Conservation (phyloP, 2,113 vertebrate species). For the Trematocara nigrifrons region DNA sequence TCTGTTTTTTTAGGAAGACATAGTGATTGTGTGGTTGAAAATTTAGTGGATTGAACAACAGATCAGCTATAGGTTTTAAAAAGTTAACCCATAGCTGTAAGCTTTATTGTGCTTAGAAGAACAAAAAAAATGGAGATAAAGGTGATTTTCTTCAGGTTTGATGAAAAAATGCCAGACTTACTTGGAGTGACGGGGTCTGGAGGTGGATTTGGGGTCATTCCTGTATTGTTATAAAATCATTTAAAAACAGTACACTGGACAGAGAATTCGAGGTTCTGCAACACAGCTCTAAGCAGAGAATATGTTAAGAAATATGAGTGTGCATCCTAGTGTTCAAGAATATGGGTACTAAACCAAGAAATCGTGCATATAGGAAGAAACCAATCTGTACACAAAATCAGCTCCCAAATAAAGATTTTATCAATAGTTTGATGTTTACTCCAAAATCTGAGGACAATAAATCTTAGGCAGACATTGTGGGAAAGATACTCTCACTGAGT, state of each 20-base stretch:
- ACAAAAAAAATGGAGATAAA: not conserved
- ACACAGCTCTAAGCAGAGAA: not conserved
- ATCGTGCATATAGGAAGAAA: not conserved
- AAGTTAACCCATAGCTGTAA: not conserved
- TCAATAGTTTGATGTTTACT: not conserved
- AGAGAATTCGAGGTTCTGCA: not conserved
- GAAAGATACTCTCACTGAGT: not conserved
- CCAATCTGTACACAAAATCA: not conserved
- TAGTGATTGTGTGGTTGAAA: not conserved
- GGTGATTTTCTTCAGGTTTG: not conserved
- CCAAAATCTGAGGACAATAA: not conserved
- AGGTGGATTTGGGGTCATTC: constrained; percentile 73
- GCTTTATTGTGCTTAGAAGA: not conserved
- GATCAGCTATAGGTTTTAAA: not conserved
- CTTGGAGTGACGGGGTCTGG: constrained; percentile 48
- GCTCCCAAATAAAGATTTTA: not conserved
- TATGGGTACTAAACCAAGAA: not conserved
- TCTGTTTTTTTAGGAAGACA: not conserved
- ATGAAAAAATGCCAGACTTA: not conserved
- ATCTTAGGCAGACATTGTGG: not conserved
- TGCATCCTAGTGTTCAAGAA: not conserved
- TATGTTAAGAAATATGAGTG: not conserved
- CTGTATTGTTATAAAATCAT: constrained; percentile 62
- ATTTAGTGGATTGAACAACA: not conserved
- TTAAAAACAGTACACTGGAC: not conserved